phyloP scores from a whole-genome alignment of 1,140 invertebrate species.

The Ceratina japonica region DNA sequence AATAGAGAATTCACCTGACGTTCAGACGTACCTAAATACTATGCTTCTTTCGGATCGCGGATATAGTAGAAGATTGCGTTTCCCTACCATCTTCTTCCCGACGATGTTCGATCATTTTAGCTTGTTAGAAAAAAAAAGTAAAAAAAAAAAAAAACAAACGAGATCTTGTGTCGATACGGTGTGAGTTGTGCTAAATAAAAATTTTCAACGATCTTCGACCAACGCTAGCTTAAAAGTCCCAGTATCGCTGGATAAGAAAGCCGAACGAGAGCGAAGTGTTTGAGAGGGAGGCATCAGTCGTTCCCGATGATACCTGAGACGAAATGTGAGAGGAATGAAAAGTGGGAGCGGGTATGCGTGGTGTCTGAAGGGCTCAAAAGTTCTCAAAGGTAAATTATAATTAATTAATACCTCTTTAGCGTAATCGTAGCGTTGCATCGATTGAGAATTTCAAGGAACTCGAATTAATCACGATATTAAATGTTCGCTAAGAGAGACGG shows the following conservation, averaged over 20 bases:
- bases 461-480: constrained; percentile 2
- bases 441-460: constrained; percentile 13
- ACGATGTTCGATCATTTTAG: constrained; percentile 71
- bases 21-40: constrained; percentile 36
- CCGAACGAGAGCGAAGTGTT: not conserved
- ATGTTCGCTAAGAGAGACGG: constrained; percentile 3
- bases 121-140: constrained; percentile 59
- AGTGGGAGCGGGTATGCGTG: constrained; percentile 35
- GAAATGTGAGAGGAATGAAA: constrained; percentile 33
- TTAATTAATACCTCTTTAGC: constrained; percentile 19
- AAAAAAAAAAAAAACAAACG: not conserved
- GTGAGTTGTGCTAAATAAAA: constrained; percentile 52
- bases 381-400: constrained; percentile 6
- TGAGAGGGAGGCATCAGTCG: constrained; percentile 4
- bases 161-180: constrained; percentile 50
- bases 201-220: constrained; percentile 69
- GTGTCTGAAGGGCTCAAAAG: constrained; percentile 15
- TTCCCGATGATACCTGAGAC: constrained; percentile 23
- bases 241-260: constrained; percentile 46
- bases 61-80: constrained; percentile 54
- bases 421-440: constrained; percentile 5
- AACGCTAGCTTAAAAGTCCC: constrained; percentile 61
- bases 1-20: constrained; percentile 28
- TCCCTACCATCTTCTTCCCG: constrained; percentile 51
- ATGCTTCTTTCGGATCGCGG: constrained; percentile 65